These are phyloP conservation scores for Simalia tracyae DNA, from an alignment of 2,797 vertebrate species.

Conservation along the genomic window DNA sequence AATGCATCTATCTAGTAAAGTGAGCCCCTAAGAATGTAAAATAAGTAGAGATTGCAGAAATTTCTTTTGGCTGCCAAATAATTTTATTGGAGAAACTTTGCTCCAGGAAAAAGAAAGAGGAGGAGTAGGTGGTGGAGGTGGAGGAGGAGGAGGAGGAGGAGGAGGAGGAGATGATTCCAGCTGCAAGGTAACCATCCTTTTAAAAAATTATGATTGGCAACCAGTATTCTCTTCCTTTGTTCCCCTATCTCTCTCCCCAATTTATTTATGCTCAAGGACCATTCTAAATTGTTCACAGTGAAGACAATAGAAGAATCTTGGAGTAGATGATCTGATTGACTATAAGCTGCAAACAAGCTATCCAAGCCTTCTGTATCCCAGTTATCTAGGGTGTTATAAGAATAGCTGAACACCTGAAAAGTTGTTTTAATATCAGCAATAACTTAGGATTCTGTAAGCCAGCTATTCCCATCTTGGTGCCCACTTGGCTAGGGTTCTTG, in stretches of 20 bases:
- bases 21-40: neutral
- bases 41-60: neutral
- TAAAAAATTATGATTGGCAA: neutral
- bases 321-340: neutral
- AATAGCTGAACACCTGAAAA: neutral
- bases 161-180: neutral
- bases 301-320: neutral
- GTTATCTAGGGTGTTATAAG: neutral
- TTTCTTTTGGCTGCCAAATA: neutral
- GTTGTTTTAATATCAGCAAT: neutral
- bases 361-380: neutral
- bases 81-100: neutral
- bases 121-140: neutral
- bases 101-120: neutral
- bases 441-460: neutral
- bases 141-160: neutral
- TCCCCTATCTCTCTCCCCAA: neutral
- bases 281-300: neutral
- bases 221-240: neutral
- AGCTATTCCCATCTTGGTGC: neutral
- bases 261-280: neutral
- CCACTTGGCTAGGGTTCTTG: neutral
- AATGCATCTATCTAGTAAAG: neutral
- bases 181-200: neutral
- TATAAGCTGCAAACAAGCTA: neutral